Percentiles rank a stretch among this genome's conserved stretches.
These are phyloP conservation scores for Caenorhabditis doughertyi DNA, from an alignment of 2,888 invertebrate genomes.

Conservation along the genomic window DNA sequence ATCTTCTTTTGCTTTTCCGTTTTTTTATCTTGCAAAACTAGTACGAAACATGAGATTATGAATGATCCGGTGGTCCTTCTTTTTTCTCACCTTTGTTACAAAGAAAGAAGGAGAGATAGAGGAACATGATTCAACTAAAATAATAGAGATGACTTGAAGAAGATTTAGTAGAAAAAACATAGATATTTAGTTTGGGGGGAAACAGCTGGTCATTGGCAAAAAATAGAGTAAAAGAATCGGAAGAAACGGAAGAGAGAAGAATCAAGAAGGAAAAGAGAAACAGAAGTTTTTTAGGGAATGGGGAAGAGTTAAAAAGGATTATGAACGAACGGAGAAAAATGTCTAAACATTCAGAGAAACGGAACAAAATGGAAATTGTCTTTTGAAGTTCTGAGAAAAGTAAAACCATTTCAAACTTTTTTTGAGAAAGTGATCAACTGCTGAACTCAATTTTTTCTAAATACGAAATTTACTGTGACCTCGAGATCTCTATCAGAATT, in stretches of 20 bases:
- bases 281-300: conserved; percentile 33
- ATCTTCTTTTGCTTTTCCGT: background rate
- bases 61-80: conserved; percentile 12
- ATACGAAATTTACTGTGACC: no score
- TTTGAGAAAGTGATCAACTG: no score
- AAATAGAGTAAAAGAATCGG: background rate
- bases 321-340: conserved; percentile 5
- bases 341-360: conserved; percentile 12
- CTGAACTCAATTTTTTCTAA: no score
- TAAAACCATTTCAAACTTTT: no score
- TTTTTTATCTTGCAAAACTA: conserved; percentile 18
- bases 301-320: conserved; percentile 14
- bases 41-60: conserved; percentile 53
- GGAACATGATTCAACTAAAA: no score
- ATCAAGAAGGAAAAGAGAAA: conserved; percentile 6
- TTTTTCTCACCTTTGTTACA: conserved; percentile 42
- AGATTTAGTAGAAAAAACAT: background rate
- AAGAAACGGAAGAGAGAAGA: background rate
- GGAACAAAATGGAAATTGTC: background rate
- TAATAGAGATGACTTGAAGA: background rate
- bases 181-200: conserved; percentile 5
- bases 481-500: no score
- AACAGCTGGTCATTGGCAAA: conserved; percentile 30
- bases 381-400: background rate
- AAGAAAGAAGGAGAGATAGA: background rate